Base-by-base conservation (phyloP, 2,888 invertebrate genomes). In the Melipona beecheii region DNA sequence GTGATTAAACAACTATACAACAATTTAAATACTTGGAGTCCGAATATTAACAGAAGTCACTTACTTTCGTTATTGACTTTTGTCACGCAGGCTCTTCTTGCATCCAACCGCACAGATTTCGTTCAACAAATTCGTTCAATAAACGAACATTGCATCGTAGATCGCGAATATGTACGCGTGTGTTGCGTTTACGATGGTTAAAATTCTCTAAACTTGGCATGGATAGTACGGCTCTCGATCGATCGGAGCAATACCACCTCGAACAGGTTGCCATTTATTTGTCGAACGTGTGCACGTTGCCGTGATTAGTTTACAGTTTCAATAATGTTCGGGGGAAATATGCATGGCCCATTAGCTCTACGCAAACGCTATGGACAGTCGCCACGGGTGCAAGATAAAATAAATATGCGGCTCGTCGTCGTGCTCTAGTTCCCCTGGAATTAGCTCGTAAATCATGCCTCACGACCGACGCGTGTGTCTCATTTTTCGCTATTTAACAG, bases 221-320 rank as follows among this genome's bases (percentile, higher is more conserved):
- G 50, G 13, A 21, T 52, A 13, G 0, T 4, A 52, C 21, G 21
- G 4, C 24, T 17, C 24, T 62, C 36, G 52, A 62, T 71, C 76
- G 71, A 77, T 71, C 62, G 36, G 24, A 9, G 52, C 43, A 52
- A 71, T 64, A 52, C 52, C 21, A 71, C 27, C 24, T 27, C 21
- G 52, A 43, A 27, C 71, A 77, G 36, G 73, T 64, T 52, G 31
- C 21, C 71, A 36, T 31, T 52, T 71, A 76, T 60, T 71, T 66
- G 36, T 43, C 65, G 58, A 66, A 65, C 49, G 50, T 50, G 43
- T 36, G 24, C 21, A 36, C 65, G 36, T 71, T 24, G 19, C 13
- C 2, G 50, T 60, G 36, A 75, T 75, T 66, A 68, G 75, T 68
- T 78, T 78, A 75, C 78, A 56, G 24, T 78, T 78, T 74, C 66